These are phyloP conservation scores for Lobophora halterata DNA, from an alignment of 2,888 invertebrate genomes.

Conservation along the genomic window DNA sequence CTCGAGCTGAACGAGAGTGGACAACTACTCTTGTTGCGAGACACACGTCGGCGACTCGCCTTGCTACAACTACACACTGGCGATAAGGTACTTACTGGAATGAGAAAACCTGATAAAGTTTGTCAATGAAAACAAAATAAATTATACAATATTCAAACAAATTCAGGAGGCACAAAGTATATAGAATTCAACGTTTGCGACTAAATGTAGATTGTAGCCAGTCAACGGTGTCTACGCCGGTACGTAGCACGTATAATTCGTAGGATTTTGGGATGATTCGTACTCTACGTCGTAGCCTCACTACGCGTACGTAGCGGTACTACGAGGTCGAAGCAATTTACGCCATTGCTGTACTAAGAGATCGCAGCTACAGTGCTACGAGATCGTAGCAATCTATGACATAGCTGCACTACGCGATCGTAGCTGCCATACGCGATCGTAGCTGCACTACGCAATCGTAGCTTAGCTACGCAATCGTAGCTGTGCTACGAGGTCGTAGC, in stretches of 20 bases:
- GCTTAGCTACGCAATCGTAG: conserved; percentile 10
- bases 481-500: conserved; percentile 6
- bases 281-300: conserved; percentile 11
- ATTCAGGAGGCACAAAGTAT: no score
- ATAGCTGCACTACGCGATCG: conserved; percentile 11
- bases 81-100: conserved; percentile 74
- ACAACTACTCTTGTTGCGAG: conserved; percentile 92
- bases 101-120: no score
- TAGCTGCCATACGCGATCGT: conserved; percentile 3
- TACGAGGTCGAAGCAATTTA: no score
- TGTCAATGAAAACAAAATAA: no score
- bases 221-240: no score
- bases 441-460: conserved; percentile 10
- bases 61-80: conserved; percentile 81
- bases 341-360: no score
- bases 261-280: neutral
- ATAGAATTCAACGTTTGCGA: no score
- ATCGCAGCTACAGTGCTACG: no score
- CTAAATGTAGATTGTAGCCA: no score
- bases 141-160: no score
- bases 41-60: conserved; percentile 88
- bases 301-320: conserved; percentile 6
- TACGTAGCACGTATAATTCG: neutral
- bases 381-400: conserved; percentile 8
- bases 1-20: conserved; percentile 97